These are phyloP conservation scores for Pogona vitticeps DNA, from an alignment of 2,113 vertebrate species.

Conservation along the genomic window DNA sequence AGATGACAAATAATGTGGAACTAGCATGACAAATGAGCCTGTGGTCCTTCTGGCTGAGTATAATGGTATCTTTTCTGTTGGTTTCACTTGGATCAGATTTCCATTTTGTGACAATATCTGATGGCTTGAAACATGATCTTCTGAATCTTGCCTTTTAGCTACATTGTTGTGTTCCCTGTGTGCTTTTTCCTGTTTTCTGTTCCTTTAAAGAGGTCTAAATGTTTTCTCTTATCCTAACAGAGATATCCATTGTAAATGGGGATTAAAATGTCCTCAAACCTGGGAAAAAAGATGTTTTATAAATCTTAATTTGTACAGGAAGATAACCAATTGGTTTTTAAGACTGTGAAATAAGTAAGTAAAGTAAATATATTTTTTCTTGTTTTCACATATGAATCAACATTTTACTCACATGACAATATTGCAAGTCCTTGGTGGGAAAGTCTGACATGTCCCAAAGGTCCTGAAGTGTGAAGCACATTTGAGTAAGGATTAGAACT, in stretches of 20 bases:
- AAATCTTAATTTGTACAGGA: neutral
- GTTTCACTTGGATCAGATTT: slow-evolving; percentile 15
- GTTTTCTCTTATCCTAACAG: neutral
- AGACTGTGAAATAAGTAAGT: slow-evolving; percentile 43
- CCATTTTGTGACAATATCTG: slow-evolving; percentile 10
- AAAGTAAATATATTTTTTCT: neutral
- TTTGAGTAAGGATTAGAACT: neutral
- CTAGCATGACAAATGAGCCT: neutral
- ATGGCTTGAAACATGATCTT: slow-evolving; percentile 6
- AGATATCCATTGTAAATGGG: neutral
- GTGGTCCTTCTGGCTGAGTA: neutral
- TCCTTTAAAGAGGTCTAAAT: neutral
- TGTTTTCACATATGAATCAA: neutral
- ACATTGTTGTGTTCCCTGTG: neutral
- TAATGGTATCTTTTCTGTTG: neutral
- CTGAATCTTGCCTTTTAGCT: slow-evolving; percentile 9
- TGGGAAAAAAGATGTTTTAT: neutral
- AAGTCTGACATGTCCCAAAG: too few relatives aligned
- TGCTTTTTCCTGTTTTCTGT: neutral
- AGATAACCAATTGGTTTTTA: slow-evolving; percentile 20
- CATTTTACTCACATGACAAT: neutral
- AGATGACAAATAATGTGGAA: neutral
- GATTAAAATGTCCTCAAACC: slow-evolving; percentile 26
- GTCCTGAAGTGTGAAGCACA: neutral
- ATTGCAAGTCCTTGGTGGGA: neutral